A percentile compares a stretch with the other conserved stretches of the same genome.
phyloP scores from a whole-genome alignment of 2,797 vertebrate genomes.

The Euphonia xanthogaster region DNA sequence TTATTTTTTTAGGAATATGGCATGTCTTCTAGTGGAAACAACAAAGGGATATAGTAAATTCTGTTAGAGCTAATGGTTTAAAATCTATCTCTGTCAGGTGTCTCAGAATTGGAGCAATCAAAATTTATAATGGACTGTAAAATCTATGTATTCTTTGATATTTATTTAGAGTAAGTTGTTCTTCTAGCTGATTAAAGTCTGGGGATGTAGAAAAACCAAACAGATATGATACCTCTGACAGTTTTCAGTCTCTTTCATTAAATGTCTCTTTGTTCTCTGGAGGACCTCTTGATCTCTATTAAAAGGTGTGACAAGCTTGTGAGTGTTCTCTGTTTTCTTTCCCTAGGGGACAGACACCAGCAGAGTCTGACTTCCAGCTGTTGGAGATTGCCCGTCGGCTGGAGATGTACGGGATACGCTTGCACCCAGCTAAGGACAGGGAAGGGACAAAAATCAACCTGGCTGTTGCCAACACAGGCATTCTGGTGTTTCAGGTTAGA shows the following conservation, averaged over 20 bases:
- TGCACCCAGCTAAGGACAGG: conserved; percentile 94
- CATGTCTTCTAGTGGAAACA: background rate
- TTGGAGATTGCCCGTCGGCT: conserved; percentile 91
- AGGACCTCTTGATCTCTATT: conserved; percentile 45
- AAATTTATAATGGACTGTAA: background rate
- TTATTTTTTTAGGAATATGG: background rate
- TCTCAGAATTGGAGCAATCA: background rate
- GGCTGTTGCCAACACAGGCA: conserved; percentile 91
- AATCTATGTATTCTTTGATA: background rate
- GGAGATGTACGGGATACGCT: conserved; percentile 94
- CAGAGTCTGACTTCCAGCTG: conserved; percentile 94
- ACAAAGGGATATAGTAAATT: background rate
- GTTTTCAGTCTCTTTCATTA: conserved; percentile 21
- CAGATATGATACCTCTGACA: background rate
- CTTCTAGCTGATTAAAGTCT: background rate
- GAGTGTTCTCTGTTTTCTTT: conserved; percentile 49
- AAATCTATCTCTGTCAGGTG: background rate
- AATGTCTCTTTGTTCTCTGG: conserved; percentile 43
- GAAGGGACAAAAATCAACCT: conserved; percentile 93
- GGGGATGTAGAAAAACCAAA: background rate
- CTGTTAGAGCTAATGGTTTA: background rate
- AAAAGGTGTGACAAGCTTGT: conserved; percentile 42
- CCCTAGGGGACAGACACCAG: conserved; percentile 92
- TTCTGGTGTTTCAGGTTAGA: conserved; percentile 95
- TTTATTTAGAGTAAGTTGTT: conserved; percentile 1